A percentile compares a stretch with the other conserved stretches of the same genome.
Conservation (phyloP, 2,888 invertebrate species). For the Diploptera punctata region DNA sequence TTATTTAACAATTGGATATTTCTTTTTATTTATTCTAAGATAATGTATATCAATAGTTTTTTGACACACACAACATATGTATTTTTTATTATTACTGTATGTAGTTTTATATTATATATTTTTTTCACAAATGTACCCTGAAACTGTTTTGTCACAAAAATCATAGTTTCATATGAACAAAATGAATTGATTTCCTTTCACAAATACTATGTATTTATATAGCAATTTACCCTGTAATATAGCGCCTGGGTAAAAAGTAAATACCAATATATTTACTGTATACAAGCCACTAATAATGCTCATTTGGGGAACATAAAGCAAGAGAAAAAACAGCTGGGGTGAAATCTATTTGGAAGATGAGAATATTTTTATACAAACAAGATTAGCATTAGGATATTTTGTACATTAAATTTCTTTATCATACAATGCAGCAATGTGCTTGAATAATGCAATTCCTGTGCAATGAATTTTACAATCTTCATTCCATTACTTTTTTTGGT, state of each 20-base stretch:
- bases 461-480: conserved; percentile 7
- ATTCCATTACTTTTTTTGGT: conserved; percentile 29
- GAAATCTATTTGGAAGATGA: not conserved
- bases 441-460: conserved; percentile 6
- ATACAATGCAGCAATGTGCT: conserved; percentile 20
- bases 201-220: conserved; percentile 23
- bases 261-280: conserved; percentile 8
- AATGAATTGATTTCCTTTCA: conserved; percentile 17
- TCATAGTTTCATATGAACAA: conserved; percentile 18
- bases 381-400: not conserved
- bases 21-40: conserved; percentile 5
- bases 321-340: not conserved
- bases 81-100: conserved; percentile 17
- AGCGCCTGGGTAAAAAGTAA: conserved; percentile 27
- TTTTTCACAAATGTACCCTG: conserved; percentile 28
- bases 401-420: conserved; percentile 25
- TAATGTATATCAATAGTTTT: conserved; percentile 16
- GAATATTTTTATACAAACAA: conserved; percentile 21
- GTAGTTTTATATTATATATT: conserved; percentile 10
- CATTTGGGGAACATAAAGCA: conserved; percentile 5
- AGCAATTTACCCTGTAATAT: conserved; percentile 28
- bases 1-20: conserved; percentile 21
- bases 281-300: conserved; percentile 21
- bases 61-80: conserved; percentile 21
- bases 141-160: conserved; percentile 24